Percentiles rank a stretch among this genome's conserved stretches.
Evolutionary conservation across 2,888 invertebrate genomes (phyloP).

Genomic region (Schrankia costaestrigalis): DNA sequence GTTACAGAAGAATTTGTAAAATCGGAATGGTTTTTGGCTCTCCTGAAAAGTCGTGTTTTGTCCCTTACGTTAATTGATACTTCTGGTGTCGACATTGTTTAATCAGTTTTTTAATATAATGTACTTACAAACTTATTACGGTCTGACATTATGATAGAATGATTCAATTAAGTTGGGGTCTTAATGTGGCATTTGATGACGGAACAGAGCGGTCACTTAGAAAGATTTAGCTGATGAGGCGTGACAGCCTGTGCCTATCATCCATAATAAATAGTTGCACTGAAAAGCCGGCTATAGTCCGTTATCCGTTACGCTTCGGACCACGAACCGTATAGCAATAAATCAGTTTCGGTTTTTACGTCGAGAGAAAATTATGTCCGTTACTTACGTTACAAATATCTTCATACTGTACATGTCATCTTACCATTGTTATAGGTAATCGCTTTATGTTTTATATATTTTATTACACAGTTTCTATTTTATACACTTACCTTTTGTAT

Average conservation of each 20-base stretch:
- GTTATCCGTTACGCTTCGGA: constrained; percentile 55
- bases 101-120: constrained; percentile 13
- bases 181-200: constrained; percentile 27
- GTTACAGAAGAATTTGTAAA: too few relatives aligned
- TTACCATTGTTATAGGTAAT: constrained; percentile 14
- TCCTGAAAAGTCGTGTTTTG: too few relatives aligned
- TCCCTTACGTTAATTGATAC: too few relatives aligned
- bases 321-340: constrained; percentile 35
- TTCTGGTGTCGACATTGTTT: too few relatives aligned
- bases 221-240: constrained; percentile 44
- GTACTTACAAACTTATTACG: constrained; percentile 8
- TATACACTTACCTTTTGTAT: too few relatives aligned
- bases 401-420: constrained; percentile 23
- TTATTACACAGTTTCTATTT: too few relatives aligned
- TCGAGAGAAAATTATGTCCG: constrained; percentile 29
- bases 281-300: constrained; percentile 38
- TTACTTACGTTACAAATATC: constrained; percentile 25
- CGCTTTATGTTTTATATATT: too few relatives aligned
- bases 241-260: constrained; percentile 48
- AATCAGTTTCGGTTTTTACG: constrained; percentile 44
- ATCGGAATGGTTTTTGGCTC: too few relatives aligned
- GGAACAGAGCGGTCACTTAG: constrained; percentile 39
- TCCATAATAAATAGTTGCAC: constrained; percentile 58
- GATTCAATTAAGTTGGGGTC: constrained; percentile 28
- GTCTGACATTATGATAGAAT: constrained; percentile 10